Evolutionary conservation across 2,113 vertebrate genomes (phyloP).

Genomic region (Osmerus eperlanus): DNA sequence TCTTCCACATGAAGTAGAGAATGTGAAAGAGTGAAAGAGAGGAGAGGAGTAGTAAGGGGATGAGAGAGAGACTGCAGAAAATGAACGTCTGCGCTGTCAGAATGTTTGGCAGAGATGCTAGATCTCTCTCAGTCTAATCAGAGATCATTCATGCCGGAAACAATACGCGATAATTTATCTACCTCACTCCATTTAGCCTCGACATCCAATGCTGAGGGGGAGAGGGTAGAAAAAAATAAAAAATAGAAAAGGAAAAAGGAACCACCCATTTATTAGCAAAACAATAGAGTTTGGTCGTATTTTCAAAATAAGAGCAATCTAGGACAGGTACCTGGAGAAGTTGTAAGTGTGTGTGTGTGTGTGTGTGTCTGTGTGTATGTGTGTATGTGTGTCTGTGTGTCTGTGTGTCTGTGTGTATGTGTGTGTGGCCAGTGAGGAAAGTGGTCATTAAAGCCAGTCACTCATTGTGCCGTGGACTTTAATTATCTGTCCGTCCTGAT

Average conservation of each 20-base stretch:
- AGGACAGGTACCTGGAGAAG: slow-evolving; percentile 7
- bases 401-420: slow-evolving; percentile 9
- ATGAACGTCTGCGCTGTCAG: slow-evolving; percentile 7
- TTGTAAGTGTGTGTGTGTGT: slow-evolving; percentile 4
- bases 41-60: not conserved
- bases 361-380: slow-evolving; percentile 9
- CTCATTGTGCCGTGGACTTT: slow-evolving; percentile 3
- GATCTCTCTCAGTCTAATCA: slow-evolving; percentile 17
- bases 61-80: slow-evolving; percentile 1
- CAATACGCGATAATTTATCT: slow-evolving; percentile 20
- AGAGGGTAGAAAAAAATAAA: not conserved
- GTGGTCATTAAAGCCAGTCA: not conserved
- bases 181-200: slow-evolving; percentile 1
- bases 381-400: slow-evolving; percentile 7
- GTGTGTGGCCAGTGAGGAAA: not conserved
- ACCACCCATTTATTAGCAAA: slow-evolving; percentile 13
- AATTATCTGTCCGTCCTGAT: slow-evolving; percentile 32
- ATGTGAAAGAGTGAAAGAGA: not conserved
- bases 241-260: not conserved
- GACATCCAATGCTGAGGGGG: not conserved
- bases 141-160: slow-evolving; percentile 13
- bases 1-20: not conserved
- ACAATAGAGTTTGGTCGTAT: slow-evolving; percentile 13
- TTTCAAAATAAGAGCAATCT: not conserved
- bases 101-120: slow-evolving; percentile 11